These are phyloP conservation scores for Labeo catla DNA, from an alignment of 2,113 vertebrate genomes.

Conservation along the genomic window DNA sequence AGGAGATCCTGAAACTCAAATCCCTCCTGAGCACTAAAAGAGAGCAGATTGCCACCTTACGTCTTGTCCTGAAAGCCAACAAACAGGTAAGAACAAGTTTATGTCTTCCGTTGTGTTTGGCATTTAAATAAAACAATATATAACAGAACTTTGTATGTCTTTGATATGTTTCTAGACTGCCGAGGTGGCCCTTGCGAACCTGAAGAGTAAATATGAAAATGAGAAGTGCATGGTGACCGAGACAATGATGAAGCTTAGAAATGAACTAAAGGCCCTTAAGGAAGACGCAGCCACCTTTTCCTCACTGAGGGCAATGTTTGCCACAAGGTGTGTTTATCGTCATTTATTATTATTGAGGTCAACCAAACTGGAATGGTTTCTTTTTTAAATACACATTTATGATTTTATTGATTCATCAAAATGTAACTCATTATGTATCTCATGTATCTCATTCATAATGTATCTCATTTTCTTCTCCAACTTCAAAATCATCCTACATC, in stretches of 20 bases:
- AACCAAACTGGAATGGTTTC: background rate
- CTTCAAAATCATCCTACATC: too few relatives aligned
- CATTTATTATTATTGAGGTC: background rate
- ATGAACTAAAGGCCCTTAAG: conserved; percentile 96
- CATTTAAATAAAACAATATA: background rate
- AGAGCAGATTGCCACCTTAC: conserved; percentile 95
- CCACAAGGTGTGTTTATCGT: background rate
- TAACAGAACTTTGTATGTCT: conserved; percentile 27
- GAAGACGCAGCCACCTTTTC: conserved; percentile 99
- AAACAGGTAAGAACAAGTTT: conserved; percentile 83
- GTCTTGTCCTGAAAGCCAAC: conserved; percentile 96
- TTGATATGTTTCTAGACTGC: conserved; percentile 81
- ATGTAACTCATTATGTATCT: too few relatives aligned
- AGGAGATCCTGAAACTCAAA: conserved; percentile 96
- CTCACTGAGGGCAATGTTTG: conserved; percentile 86
- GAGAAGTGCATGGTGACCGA: conserved; percentile 98
- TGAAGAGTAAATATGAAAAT: conserved; percentile 99
- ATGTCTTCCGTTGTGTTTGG: background rate
- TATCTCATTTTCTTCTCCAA: too few relatives aligned
- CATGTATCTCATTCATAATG: too few relatives aligned
- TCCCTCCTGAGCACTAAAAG: conserved; percentile 96
- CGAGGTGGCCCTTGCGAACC: conserved; percentile 91
- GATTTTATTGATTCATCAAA: background rate
- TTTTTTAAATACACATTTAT: background rate
- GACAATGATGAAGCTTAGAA: conserved; percentile 97